These are phyloP conservation scores for Lepidurus apus DNA, from an alignment of 1,140 invertebrate species.

Conservation along the genomic window DNA sequence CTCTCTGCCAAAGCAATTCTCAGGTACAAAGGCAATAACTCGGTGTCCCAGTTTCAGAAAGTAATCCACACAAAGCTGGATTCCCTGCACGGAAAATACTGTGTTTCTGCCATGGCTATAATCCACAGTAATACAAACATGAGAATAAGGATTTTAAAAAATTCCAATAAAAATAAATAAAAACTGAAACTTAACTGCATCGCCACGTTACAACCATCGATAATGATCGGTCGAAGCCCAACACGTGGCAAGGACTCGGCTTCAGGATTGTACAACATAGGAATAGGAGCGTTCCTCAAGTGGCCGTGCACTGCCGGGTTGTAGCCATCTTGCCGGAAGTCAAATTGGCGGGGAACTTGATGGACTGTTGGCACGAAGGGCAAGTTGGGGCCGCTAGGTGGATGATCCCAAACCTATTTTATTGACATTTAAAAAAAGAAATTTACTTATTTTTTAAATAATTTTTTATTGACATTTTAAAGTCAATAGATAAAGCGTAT, in stretches of 20 bases:
- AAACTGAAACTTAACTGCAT: constrained; percentile 42
- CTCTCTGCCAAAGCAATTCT: background rate
- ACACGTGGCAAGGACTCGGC: background rate
- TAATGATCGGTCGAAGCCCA: constrained; percentile 40
- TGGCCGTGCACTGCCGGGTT: background rate
- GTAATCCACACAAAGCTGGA: constrained; percentile 40
- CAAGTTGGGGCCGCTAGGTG: background rate
- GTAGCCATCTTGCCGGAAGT: background rate
- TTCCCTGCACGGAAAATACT: constrained; percentile 44
- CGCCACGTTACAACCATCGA: constrained; percentile 48
- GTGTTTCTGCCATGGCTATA: constrained; percentile 44
- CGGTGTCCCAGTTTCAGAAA: constrained; percentile 35
- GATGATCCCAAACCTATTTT: background rate
- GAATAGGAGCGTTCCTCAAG: background rate
- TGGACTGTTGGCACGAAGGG: background rate
- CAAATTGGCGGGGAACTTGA: background rate
- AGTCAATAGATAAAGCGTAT: too few species aligned
- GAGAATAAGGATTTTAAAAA: background rate
- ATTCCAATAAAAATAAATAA: constrained; percentile 24
- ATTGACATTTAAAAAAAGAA: background rate
- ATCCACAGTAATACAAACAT: constrained; percentile 30
- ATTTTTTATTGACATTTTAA: background rate
- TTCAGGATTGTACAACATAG: background rate
- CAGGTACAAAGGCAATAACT: constrained; percentile 33
- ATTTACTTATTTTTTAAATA: background rate